These are phyloP conservation scores for Galago senegalensis DNA, from an alignment of 2,797 vertebrate genomes.

Conservation along the genomic window DNA sequence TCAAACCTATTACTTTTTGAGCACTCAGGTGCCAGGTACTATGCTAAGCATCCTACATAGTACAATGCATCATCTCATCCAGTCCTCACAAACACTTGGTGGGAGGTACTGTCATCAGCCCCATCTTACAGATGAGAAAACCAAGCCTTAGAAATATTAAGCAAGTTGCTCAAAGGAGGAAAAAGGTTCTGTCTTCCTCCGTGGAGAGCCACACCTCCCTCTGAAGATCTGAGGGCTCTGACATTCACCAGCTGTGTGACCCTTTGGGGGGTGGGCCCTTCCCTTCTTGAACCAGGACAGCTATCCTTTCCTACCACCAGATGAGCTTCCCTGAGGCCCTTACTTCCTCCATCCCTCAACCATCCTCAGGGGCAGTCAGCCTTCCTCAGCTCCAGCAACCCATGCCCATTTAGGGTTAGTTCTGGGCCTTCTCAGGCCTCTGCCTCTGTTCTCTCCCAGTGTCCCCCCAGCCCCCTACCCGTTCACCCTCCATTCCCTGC, in stretches of 20 bases:
- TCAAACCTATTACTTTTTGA: neutral
- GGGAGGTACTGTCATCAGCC: neutral
- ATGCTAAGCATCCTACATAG: neutral
- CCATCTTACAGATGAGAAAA: neutral
- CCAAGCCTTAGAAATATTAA: neutral
- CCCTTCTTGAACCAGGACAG: neutral
- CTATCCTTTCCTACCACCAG: neutral
- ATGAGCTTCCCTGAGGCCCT: neutral
- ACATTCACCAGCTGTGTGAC: rapidly evolving
- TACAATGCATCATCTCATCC: neutral
- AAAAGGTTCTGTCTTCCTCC: neutral
- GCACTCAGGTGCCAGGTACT: neutral
- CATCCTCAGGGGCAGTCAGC: neutral
- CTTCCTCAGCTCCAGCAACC: neutral
- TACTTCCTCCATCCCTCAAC: neutral
- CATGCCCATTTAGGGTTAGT: neutral
- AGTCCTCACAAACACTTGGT: neutral
- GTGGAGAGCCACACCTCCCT: neutral
- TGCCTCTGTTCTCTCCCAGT: neutral
- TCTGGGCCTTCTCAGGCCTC: too few species aligned
- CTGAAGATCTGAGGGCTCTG: neutral
- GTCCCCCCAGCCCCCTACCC: neutral
- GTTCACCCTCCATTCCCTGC: neutral
- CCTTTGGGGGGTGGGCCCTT: neutral
- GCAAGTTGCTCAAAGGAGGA: neutral